Conservation (phyloP, 2,797 vertebrate genomes). For the Anomalospiza imberbis region DNA sequence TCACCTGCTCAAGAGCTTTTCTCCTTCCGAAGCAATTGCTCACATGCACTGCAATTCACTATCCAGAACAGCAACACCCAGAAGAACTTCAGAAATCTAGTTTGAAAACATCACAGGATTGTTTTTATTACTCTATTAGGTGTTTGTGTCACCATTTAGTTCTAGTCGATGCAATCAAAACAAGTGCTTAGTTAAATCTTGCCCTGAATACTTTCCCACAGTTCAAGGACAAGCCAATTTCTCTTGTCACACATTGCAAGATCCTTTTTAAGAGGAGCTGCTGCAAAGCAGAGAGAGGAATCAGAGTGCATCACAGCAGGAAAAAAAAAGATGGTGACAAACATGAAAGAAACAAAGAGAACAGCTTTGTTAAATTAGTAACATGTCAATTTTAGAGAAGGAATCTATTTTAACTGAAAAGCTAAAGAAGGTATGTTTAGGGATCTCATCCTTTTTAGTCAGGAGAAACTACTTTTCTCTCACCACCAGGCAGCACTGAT, state of each 20-base stretch:
- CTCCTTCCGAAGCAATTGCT: neutral
- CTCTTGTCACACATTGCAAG: neutral
- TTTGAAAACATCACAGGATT: neutral
- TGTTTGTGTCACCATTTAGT: neutral
- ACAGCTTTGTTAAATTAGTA: neutral
- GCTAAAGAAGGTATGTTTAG: neutral
- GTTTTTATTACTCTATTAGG: neutral
- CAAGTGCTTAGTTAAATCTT: neutral
- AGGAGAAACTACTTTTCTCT: neutral
- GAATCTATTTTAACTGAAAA: slow-evolving; percentile 9
- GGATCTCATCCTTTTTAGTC: neutral
- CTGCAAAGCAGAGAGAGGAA: slow-evolving; percentile 8
- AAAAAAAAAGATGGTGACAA: slow-evolving; percentile 15
- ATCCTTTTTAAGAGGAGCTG: neutral
- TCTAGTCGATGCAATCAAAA: neutral
- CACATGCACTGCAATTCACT: neutral
- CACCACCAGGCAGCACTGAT: neutral
- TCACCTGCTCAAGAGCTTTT: neutral
- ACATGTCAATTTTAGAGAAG: neutral
- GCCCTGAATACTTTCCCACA: neutral
- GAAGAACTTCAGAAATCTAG: neutral
- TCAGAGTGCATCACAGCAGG: neutral
- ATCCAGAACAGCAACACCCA: neutral
- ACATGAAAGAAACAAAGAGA: neutral
- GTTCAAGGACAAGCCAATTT: slow-evolving; percentile 21